Evolutionary conservation across 2,113 vertebrate species (phyloP).

Genomic region (Talpa occidentalis): DNA sequence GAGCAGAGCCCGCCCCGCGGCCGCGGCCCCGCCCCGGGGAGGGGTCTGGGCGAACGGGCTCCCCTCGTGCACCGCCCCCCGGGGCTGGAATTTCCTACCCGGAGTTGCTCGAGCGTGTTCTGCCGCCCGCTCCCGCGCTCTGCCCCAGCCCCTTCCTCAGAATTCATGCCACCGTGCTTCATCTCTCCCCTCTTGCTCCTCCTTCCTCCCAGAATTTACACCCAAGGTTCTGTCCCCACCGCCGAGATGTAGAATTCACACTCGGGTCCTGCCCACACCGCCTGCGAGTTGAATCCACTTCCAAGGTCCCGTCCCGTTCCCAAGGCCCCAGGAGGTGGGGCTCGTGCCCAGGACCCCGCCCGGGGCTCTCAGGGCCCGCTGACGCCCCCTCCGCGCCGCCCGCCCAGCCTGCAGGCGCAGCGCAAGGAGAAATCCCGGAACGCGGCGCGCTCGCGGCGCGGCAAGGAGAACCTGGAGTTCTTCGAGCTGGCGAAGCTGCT

Average conservation of each 20-base stretch:
- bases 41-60: too few relatives aligned
- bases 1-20: slow-evolving; percentile 76
- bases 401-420: slow-evolving; percentile 92
- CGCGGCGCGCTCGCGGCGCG: slow-evolving; percentile 93
- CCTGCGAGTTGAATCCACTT: not conserved
- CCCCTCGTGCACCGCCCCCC: not conserved
- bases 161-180: not conserved
- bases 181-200: not conserved
- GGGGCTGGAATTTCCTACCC: not conserved
- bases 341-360: fast-evolving
- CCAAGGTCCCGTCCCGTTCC: not conserved
- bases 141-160: not conserved
- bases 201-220: not conserved
- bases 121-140: not conserved
- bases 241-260: not conserved
- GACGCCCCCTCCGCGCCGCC: slow-evolving; percentile 64
- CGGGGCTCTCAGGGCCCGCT: not conserved
- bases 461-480: slow-evolving; percentile 96
- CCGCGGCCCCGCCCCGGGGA: not conserved
- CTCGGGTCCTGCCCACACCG: not conserved
- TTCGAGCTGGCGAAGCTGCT: slow-evolving; percentile 95
- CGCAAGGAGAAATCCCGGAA: slow-evolving; percentile 96
- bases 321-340: not conserved
- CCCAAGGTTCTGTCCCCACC: not conserved
- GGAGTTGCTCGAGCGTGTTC: fast-evolving